These are phyloP conservation scores for Neosalanx taihuensis DNA, from an alignment of 2,797 vertebrate genomes.

Conservation along the genomic window DNA sequence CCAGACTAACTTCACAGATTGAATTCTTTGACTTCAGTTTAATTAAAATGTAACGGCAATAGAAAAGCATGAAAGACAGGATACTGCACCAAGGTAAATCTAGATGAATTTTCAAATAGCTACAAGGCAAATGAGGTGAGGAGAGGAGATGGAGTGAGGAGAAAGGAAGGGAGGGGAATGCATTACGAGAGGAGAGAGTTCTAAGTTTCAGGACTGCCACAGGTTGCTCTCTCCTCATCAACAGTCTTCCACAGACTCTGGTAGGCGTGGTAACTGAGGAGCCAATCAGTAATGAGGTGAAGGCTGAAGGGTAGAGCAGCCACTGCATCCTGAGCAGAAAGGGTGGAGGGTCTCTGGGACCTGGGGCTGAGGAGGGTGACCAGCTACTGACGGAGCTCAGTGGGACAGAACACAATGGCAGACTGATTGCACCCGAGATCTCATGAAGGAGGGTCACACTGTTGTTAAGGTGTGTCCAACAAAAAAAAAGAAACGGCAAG, in stretches of 20 bases:
- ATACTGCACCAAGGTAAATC: constrained; percentile 9
- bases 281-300: background rate
- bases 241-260: no score
- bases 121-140: background rate
- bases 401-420: no score
- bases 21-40: constrained; percentile 17
- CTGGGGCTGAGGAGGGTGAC: no score
- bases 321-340: background rate
- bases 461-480: no score
- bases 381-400: background rate
- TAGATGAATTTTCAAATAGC: background rate
- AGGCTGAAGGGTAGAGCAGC: background rate
- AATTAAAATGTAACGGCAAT: constrained; percentile 24
- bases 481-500: no score
- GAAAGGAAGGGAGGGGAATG: background rate
- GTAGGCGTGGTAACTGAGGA: background rate
- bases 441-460: no score
- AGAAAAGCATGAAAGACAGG: constrained; percentile 20
- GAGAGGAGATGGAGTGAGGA: background rate
- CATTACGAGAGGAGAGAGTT: no score
- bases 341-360: background rate
- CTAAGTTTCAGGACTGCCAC: no score
- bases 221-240: no score
- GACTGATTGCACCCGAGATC: no score
- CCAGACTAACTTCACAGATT: constrained; percentile 2